Conservation (phyloP, 2,888 invertebrate genomes). For the Acleris sparsana region DNA sequence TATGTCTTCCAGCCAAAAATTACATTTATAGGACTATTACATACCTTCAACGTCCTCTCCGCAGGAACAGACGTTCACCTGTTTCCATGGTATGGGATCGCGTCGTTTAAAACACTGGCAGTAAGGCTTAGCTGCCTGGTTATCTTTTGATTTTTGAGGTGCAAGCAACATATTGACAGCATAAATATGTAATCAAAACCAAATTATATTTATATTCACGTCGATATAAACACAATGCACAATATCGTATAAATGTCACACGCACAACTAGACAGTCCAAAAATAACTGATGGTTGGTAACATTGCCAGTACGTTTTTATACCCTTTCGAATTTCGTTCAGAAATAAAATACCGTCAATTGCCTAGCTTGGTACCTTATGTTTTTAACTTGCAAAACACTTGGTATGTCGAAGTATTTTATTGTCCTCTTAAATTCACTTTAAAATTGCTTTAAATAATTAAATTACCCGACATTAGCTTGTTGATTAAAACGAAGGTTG, state of each 20-base stretch:
- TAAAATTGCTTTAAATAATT: too few relatives aligned
- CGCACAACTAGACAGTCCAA: neutral
- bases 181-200: conserved; percentile 8
- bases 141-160: conserved; percentile 34
- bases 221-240: conserved; percentile 21
- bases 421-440: too few relatives aligned
- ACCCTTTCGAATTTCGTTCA: too few relatives aligned
- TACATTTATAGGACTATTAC: neutral
- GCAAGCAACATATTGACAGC: conserved; percentile 33
- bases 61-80: conserved; percentile 72
- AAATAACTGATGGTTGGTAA: too few relatives aligned
- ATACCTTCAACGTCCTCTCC: conserved; percentile 78
- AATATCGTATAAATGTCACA: conserved; percentile 8
- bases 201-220: conserved; percentile 9
- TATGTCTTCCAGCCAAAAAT: neutral
- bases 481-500: too few relatives aligned
- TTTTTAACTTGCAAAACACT: too few relatives aligned
- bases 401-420: too few relatives aligned
- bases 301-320: too few relatives aligned
- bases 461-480: too few relatives aligned
- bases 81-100: conserved; percentile 56
- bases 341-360: too few relatives aligned
- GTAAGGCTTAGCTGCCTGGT: conserved; percentile 57
- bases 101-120: conserved; percentile 66
- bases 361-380: too few relatives aligned